These are phyloP conservation scores for Limnephilus marmoratus DNA, from an alignment of 2,888 invertebrate species.

Conservation along the genomic window DNA sequence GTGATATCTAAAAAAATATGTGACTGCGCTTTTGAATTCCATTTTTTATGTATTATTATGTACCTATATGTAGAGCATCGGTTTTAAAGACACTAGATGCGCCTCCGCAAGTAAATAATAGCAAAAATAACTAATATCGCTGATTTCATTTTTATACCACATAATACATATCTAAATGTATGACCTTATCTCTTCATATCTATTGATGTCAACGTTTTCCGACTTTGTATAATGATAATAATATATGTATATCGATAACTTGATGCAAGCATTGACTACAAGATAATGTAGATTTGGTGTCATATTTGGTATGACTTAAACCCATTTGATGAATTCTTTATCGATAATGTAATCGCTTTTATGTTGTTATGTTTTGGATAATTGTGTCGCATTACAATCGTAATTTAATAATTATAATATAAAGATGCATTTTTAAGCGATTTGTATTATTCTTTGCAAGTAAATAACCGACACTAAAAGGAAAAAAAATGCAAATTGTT, in stretches of 20 bases:
- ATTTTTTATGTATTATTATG: background rate
- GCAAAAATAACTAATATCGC: background rate
- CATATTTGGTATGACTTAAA: background rate
- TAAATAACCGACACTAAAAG: background rate
- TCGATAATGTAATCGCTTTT: background rate
- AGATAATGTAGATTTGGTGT: background rate
- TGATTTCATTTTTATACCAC: background rate
- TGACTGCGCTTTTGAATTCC: background rate
- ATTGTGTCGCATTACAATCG: background rate
- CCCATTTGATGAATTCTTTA: background rate
- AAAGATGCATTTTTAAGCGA: background rate
- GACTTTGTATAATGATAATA: background rate
- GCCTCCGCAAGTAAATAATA: background rate
- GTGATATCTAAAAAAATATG: background rate
- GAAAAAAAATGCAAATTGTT: background rate
- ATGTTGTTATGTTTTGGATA: background rate
- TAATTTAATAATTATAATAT: background rate
- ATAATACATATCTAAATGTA: background rate
- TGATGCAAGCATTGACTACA: background rate
- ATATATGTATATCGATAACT: background rate
- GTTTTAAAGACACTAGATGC: background rate
- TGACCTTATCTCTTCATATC: background rate
- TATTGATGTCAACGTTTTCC: background rate
- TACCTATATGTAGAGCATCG: background rate
- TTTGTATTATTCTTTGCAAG: background rate